Conservation (phyloP, 92 coral and sea anemone genomes). For the Siderastrea radians region DNA sequence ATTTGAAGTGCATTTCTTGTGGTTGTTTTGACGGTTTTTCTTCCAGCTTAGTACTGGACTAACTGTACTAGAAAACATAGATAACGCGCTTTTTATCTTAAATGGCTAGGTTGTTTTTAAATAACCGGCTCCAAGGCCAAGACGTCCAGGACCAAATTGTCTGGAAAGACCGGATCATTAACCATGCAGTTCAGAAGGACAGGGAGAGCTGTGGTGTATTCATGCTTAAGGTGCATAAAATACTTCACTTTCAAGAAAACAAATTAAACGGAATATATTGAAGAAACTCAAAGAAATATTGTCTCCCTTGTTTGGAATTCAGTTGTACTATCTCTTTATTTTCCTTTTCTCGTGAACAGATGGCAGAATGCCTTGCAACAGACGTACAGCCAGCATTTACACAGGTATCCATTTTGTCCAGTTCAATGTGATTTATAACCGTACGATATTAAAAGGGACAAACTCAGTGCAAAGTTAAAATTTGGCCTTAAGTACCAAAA, state of each 20-base stretch:
- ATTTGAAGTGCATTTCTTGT: not conserved
- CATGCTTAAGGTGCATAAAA: not conserved
- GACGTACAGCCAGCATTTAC: not conserved
- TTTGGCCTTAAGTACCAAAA: not conserved
- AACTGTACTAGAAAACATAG: not conserved
- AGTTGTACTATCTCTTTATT: too few relatives aligned
- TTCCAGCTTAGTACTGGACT: too few relatives aligned
- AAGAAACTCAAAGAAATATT: not conserved
- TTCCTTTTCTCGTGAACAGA: not conserved
- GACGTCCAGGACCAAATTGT: not conserved
- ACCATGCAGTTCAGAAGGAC: not conserved
- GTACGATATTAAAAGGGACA: too few relatives aligned
- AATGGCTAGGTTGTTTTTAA: conserved; percentile 4
- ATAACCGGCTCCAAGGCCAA: not conserved
- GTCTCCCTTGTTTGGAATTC: not conserved
- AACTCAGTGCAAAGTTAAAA: too few relatives aligned
- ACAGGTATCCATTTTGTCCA: not conserved
- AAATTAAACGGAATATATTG: not conserved
- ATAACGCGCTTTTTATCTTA: not conserved
- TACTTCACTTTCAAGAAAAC: not conserved
- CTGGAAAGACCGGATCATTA: not conserved
- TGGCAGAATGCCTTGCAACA: conserved; percentile 5
- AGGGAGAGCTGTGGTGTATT: not conserved
- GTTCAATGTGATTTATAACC: too few relatives aligned
- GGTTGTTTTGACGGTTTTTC: not conserved